Base-by-base conservation (phyloP, 2,797 vertebrate genomes). In the Parotocinclus haroldoi region DNA sequence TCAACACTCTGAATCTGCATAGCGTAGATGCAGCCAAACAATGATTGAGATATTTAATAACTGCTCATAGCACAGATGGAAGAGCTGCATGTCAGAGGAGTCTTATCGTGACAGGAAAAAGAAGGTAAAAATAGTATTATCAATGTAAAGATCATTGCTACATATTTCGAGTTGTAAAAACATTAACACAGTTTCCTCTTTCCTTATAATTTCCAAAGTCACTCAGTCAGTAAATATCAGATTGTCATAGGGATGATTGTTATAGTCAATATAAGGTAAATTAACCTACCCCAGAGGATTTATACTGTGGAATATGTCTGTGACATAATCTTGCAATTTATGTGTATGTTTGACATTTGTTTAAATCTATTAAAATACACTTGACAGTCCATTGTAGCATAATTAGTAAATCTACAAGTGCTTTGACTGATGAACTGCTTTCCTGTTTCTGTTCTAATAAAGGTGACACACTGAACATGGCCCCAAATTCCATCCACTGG, bases 401-500 rank as follows among this genome's bases (percentile, higher is more conserved):
- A 12, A 17, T 50, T 39, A 12, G 9, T 38, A 37, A 10, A 27
- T 61, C 12, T 12, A 45, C 10, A 42, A 8, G 10, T 42, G 9
- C 40, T 42, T 42, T 3, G 13, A 18, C 49, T 51, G 9, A 56
- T 3, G 7, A 8, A 37, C 17, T 51, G 1, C 54, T 62, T 38
- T 63, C 13, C 46, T 71, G 7, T 38, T 60, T 57, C 11, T 66
- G 0, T 44, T 7, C 39, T 10, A 46, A 7, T 9, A 63, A 61
- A 51, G 51, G 54, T 27, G 58, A 75, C 58, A 51, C 63, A 37
- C 63, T 71, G 53, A 84, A 78, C 7, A 90, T 90, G 89, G 84
- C 86, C 66, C 80, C 79, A 44, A 91, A 91, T 73, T 89, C 89
- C 66, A 90, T 91, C 83, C 89, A 91, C 81, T 91, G 89, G 90